Evolutionary conservation across 1,140 invertebrate genomes (phyloP).

Genomic region (Megalopta genalis): DNA sequence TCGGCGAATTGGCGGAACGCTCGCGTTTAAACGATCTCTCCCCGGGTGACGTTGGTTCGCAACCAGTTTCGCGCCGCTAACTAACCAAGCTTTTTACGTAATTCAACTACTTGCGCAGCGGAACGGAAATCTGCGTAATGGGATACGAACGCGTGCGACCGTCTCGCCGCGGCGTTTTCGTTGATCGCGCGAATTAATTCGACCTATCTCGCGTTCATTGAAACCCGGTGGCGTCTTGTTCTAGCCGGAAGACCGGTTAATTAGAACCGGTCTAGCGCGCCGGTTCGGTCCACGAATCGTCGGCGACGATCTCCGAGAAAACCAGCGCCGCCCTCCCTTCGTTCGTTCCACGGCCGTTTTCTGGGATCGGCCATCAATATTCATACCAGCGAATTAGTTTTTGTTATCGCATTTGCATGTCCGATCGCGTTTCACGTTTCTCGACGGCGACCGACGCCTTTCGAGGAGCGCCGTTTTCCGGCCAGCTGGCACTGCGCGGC

Average conservation of each 20-base stretch:
- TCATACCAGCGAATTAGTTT: background rate
- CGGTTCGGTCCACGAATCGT: no score
- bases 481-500: background rate
- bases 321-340: no score
- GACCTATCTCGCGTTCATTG: background rate
- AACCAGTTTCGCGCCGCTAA: background rate
- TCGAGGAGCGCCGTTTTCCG: no score
- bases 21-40: no score
- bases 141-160: background rate
- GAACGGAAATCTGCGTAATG: constrained; percentile 1
- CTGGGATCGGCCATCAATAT: constrained; percentile 1
- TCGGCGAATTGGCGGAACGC: no score
- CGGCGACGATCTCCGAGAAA: no score
- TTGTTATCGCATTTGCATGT: constrained; percentile 10
- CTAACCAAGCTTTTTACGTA: constrained; percentile 2
- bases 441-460: no score
- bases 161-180: background rate
- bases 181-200: constrained; percentile 26
- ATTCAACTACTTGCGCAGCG: background rate
- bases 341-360: no score
- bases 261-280: background rate
- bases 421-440: background rate
- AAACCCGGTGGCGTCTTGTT: background rate
- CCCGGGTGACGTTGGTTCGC: no score
- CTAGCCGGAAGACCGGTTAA: constrained; percentile 22